Evolutionary conservation across 2,797 vertebrate genomes (phyloP), one percentile per base, ranked within the genome.

Genomic region (Chloroceryle inda): DNA sequence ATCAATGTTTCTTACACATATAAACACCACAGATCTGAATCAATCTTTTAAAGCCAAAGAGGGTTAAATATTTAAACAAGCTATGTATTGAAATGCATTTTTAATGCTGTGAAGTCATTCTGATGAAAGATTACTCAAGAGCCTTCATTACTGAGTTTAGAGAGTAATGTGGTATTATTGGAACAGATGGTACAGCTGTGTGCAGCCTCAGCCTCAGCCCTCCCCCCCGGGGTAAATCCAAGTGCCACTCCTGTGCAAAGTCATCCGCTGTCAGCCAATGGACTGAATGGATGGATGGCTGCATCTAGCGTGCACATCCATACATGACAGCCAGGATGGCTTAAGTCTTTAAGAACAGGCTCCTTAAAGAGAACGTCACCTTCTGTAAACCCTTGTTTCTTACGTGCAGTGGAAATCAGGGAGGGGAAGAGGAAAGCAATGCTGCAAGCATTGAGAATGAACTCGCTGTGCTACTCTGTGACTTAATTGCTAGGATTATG

Each of bases 1-100:
- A 98, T 98, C 97, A 97, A 97, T 97, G 95, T 97, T 97, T 97
- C 97, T 94, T 94, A 94, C 95, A 95, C 97, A 89, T 97, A 98
- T 97, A 98, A 98, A 98, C 97, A 97, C 96, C 62, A 45, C 31
- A 67, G 93, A 93, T 97, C 93, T 55, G 96, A 98, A 98, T 98
- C 98, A 98, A 98, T 98, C 96, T 97, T 91, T 98, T 97, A 96
- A 97, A 97, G 97, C 96, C 74, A 97, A 98, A 97, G 98, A 98
- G 97, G 97, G 98, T 98, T 98, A 98, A 98, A 98, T 98, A 98
- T 98, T 98, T 98, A 98, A 98, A 98, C 97, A 98, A 98, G 97
- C 97, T 97, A 98, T 98, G 97, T 98, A 98, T 98, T 98, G 97
- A 98, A 98, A 98, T 98, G 97, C 97, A 98, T 98, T 98, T 98